These are phyloP conservation scores for Cephus sareptanus DNA, from an alignment of 2,888 invertebrate species.

Conservation along the genomic window DNA sequence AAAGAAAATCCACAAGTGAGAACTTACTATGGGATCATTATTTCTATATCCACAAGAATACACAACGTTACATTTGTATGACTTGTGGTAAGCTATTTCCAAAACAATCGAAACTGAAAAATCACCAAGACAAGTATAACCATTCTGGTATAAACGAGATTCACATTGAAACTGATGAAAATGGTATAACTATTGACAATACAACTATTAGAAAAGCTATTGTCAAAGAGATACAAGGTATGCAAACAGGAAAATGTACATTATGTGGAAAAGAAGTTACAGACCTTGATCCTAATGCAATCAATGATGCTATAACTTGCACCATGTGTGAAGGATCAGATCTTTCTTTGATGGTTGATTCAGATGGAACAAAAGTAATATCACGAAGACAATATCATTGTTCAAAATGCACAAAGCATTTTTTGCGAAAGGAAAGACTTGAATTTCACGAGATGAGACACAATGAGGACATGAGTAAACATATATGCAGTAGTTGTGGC, in stretches of 20 bases:
- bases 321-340: constrained; percentile 33
- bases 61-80: constrained; percentile 28
- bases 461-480: constrained; percentile 43
- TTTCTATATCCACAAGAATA: constrained; percentile 32
- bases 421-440: constrained; percentile 40
- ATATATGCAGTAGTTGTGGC: constrained; percentile 40
- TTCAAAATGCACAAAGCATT: constrained; percentile 37
- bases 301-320: constrained; percentile 39
- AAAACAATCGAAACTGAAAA: constrained; percentile 27
- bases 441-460: constrained; percentile 51
- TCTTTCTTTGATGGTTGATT: constrained; percentile 37
- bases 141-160: constrained; percentile 30
- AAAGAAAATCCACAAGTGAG: constrained; percentile 35
- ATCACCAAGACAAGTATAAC: constrained; percentile 32
- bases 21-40: constrained; percentile 43
- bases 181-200: constrained; percentile 13
- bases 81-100: constrained; percentile 32
- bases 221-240: constrained; percentile 11
- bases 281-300: constrained; percentile 33
- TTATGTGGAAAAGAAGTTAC: constrained; percentile 36
- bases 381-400: constrained; percentile 43
- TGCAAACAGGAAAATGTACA: constrained; percentile 29
- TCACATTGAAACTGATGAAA: constrained; percentile 14
- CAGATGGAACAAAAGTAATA: constrained; percentile 32
- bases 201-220: constrained; percentile 18